phyloP scores from a whole-genome alignment of 2,113 vertebrate species.

The Charina bottae region DNA sequence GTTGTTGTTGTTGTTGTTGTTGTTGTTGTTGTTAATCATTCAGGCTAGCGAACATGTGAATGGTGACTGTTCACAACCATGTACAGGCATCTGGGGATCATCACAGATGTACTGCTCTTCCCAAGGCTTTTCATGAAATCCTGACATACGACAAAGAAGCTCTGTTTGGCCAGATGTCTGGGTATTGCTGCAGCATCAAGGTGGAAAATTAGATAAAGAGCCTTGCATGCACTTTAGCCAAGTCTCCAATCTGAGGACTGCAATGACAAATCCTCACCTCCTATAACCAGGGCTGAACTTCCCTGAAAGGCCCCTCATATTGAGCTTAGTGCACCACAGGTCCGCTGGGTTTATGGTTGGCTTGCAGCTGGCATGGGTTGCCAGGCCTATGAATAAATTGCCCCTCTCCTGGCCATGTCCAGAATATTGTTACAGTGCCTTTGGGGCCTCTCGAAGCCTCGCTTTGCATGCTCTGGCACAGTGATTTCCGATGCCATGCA shows the following conservation, averaged over 20 bases:
- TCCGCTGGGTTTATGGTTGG: slow-evolving; percentile 5
- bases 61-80: not conserved
- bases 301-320: not conserved
- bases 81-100: not conserved
- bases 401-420: slow-evolving; percentile 9
- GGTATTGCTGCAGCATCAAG: not conserved
- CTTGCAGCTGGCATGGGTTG: slow-evolving; percentile 16
- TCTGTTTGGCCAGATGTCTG: not conserved
- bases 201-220: not conserved
- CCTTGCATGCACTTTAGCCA: not conserved
- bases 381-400: slow-evolving; percentile 32
- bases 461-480: slow-evolving; percentile 40
- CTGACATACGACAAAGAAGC: not conserved
- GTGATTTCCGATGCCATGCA: slow-evolving; percentile 31
- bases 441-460: slow-evolving; percentile 34
- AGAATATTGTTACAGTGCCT: slow-evolving; percentile 16
- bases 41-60: not conserved
- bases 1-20: no score
- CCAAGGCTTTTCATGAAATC: not conserved
- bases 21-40: no score
- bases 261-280: not conserved
- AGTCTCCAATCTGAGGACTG: not conserved
- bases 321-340: not conserved
- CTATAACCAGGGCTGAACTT: not conserved
- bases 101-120: not conserved